A percentile compares a stretch with the other conserved stretches of the same genome.
phyloP scores from a whole-genome alignment of 2,113 vertebrate genomes.

The Labeo catla region DNA sequence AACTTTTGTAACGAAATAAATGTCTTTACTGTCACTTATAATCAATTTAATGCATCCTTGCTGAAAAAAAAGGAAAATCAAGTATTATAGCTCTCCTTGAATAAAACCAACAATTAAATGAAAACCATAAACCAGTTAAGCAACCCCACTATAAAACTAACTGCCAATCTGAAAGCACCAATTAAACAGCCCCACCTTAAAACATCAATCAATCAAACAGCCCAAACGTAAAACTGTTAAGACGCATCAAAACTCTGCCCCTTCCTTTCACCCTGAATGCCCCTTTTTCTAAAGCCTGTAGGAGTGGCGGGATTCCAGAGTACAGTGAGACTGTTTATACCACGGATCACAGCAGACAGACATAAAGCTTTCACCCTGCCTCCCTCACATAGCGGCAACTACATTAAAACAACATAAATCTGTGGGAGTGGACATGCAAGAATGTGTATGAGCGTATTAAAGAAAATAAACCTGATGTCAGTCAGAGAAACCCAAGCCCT shows the following conservation, averaged over 20 bases:
- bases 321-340: conserved; percentile 39
- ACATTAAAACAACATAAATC: conserved; percentile 35
- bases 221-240: background rate
- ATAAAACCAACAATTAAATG: background rate
- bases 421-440: conserved; percentile 4
- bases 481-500: conserved; percentile 29
- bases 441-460: conserved; percentile 26
- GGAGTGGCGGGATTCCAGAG: conserved; percentile 1
- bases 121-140: conserved; percentile 1
- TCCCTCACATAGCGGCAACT: conserved; percentile 16
- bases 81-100: background rate
- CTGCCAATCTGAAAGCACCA: conserved; percentile 13
- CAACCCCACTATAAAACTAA: background rate
- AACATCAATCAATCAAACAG: background rate
- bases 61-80: background rate
- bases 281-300: background rate
- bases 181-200: conserved; percentile 9
- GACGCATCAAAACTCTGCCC: background rate
- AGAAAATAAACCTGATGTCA: conserved; percentile 41
- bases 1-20: background rate
- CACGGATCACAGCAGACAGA: conserved; percentile 37
- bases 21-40: background rate
- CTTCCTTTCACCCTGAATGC: conserved; percentile 32
- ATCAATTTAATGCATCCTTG: background rate
- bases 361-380: conserved; percentile 40